phyloP scores from a whole-genome alignment of 1,140 invertebrate genomes.

The Conus betulinus region DNA sequence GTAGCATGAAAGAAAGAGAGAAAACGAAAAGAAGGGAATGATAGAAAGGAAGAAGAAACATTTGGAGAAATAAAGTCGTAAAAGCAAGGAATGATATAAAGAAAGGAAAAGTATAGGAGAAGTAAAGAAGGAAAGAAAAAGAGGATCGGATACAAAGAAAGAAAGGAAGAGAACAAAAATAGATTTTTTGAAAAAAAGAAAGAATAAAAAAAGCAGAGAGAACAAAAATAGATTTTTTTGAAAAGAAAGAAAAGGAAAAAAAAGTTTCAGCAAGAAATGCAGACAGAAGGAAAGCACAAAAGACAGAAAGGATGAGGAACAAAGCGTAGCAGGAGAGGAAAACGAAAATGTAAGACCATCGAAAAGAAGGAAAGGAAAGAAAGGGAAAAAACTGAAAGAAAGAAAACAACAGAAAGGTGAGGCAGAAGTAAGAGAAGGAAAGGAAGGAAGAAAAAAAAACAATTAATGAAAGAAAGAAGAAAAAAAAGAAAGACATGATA shows the following conservation, averaged over 20 bases:
- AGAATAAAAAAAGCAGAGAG: too few relatives aligned
- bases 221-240: not conserved
- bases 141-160: too few relatives aligned
- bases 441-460: too few relatives aligned
- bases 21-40: not conserved
- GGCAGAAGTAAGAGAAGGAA: too few relatives aligned
- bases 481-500: too few relatives aligned
- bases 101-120: not conserved
- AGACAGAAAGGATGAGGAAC: not conserved
- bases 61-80: not conserved
- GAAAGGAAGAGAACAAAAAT: too few relatives aligned
- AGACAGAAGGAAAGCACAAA: not conserved
- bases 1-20: constrained; percentile 26
- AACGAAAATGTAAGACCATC: not conserved
- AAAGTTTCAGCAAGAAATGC: not conserved
- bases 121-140: too few relatives aligned
- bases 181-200: not conserved
- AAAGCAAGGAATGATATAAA: not conserved
- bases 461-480: too few relatives aligned
- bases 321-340: not conserved
- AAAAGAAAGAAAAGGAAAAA: not conserved
- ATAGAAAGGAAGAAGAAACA: not conserved
- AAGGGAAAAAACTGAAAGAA: too few relatives aligned
- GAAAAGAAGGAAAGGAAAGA: not conserved
- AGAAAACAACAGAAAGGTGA: too few relatives aligned